Evolutionary conservation across 2,797 vertebrate genomes (phyloP).

Genomic region (Epinephelus malabaricus): DNA sequence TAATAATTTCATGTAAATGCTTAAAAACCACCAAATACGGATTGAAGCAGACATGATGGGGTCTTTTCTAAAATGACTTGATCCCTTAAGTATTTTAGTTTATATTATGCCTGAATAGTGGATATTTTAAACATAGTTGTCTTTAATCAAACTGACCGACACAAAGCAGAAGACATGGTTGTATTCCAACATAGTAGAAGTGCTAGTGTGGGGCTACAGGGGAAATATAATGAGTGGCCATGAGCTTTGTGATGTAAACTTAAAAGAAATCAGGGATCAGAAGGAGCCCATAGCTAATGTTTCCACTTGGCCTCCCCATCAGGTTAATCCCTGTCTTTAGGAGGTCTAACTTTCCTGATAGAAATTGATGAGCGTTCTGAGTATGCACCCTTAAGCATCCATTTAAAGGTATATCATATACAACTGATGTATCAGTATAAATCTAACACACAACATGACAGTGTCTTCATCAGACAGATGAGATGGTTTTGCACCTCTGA

Average conservation of each 20-base stretch:
- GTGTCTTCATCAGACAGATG: constrained; percentile 45
- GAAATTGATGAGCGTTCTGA: constrained; percentile 18
- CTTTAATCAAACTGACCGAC: not conserved
- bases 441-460: constrained; percentile 37
- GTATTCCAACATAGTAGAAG: not conserved
- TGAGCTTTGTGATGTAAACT: constrained; percentile 1
- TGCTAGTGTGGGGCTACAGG: not conserved
- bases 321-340: not conserved
- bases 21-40: too few species aligned
- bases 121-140: not conserved
- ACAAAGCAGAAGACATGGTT: not conserved
- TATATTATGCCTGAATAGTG: not conserved
- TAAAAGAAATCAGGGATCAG: not conserved
- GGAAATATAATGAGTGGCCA: not conserved
- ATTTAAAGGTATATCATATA: constrained; percentile 34
- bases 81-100: not conserved
- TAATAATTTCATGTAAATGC: too few species aligned
- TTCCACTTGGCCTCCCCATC: not conserved
- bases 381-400: constrained; percentile 29
- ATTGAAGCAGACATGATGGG: too few species aligned
- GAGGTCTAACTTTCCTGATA: not conserved
- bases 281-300: not conserved
- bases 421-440: constrained; percentile 30
- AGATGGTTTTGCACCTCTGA: constrained; percentile 55
- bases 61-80: too few species aligned